A percentile compares a stretch with the other conserved stretches of the same genome.
Evolutionary conservation across 2,888 invertebrate genomes (phyloP).

Genomic region (Chaitophorus viminalis): DNA sequence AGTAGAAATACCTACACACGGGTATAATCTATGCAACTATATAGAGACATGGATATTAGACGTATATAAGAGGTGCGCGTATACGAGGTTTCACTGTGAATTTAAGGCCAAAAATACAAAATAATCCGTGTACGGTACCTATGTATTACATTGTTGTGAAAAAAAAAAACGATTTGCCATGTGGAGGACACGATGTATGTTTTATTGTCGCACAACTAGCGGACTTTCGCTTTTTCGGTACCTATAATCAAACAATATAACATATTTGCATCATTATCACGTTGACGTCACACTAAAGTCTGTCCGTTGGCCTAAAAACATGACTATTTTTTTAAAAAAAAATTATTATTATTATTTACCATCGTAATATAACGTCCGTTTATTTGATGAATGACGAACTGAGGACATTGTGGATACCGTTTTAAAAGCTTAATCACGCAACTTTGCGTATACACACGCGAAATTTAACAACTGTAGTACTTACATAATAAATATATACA

Average conservation of each 20-base stretch:
- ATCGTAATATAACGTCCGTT: no score
- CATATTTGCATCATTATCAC: background rate
- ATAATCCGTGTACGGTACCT: background rate
- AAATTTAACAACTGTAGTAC: background rate
- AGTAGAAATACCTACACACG: background rate
- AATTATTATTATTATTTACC: no score
- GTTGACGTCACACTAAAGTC: background rate
- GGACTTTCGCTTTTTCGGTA: slow-evolving; percentile 29
- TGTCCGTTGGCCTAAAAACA: background rate
- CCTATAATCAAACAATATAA: slow-evolving; percentile 21
- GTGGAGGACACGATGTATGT: background rate
- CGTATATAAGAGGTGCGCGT: background rate
- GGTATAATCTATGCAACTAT: background rate
- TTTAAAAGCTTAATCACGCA: no score
- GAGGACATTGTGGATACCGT: no score
- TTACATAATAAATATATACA: no score
- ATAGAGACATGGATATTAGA: background rate
- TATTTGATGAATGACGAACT: no score
- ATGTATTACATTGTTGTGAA: background rate
- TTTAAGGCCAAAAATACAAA: background rate
- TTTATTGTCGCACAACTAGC: slow-evolving; percentile 12
- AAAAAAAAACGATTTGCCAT: background rate
- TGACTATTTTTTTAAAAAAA: background rate
- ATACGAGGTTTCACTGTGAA: background rate
- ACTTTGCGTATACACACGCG: no score